Evolutionary conservation across 2,888 invertebrate genomes (phyloP).

Genomic region (Callyntrura sp.): DNA sequence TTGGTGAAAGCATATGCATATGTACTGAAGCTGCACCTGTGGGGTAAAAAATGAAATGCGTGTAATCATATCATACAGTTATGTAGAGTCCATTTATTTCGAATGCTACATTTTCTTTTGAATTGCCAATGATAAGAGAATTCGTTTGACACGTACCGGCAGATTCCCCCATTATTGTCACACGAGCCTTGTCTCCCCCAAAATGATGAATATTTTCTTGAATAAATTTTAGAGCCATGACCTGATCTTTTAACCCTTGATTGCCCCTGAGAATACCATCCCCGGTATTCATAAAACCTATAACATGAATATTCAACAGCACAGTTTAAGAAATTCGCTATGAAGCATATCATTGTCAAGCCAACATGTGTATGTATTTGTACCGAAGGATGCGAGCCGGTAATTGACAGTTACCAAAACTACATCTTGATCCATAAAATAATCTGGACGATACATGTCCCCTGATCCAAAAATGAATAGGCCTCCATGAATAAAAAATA

Average conservation of each 20-base stretch:
- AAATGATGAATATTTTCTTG: constrained; percentile 52
- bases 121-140: background rate
- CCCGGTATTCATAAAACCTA: constrained; percentile 81
- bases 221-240: constrained; percentile 54
- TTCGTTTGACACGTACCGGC: no score
- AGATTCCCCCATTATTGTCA: constrained; percentile 51
- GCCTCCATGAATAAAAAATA: constrained; percentile 73
- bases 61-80: no score
- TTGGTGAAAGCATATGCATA: constrained; percentile 53
- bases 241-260: constrained; percentile 77
- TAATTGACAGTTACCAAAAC: constrained; percentile 61
- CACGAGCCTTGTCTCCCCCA: constrained; percentile 31
- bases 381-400: constrained; percentile 54
- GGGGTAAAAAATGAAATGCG: no score
- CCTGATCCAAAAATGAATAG: constrained; percentile 44
- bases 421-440: constrained; percentile 64
- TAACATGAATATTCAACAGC: background rate
- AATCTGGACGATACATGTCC: constrained; percentile 58
- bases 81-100: no score
- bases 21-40: constrained; percentile 25
- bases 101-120: background rate
- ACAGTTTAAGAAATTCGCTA: no score
- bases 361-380: background rate
- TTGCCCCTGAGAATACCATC: constrained; percentile 79
- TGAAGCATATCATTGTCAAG: no score